Evolutionary conservation across 2,113 vertebrate species (phyloP), one percentile per base, ranked within the genome.

Genomic region (Equus quagga): DNA sequence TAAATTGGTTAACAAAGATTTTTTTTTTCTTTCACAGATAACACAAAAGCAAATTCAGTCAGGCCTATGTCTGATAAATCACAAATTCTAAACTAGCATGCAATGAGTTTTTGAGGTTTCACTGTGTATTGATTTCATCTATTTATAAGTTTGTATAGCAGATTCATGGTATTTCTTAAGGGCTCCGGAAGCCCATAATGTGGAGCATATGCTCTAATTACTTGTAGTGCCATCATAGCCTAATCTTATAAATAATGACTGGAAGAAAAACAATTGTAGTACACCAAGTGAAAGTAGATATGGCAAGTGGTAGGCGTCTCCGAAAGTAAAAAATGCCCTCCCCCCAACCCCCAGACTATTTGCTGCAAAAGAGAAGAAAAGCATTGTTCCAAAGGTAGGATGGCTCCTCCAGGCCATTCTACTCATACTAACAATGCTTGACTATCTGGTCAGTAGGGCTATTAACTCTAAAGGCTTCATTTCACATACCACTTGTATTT

Each of bases 401-500:
- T 15, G 46, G 11, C 7, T 6, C n/a, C 79, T 91, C 31, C 3
- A 46, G 84, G 56, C 84, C 3, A 10, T 54, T 41, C 31, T 5
- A 79, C 75, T 95, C 65, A 73, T n/a, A 13, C n/a, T 85, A 78
- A 85, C 15, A 0, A 9, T 64, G 46, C 94, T 93, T 94, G 60
- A 49, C 60, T 76, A 0, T 83, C 96, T 93, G 93, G 73, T 93
- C 79, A 96, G 78, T 56, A 87, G 86, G 58, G 1, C 36, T 95
- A 3, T 95, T 80, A 93, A 96, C 56, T 95, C 96, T 65, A 41
- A 91, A 89, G 51, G 58, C 85, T 94, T 96, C 64, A 79, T 96
- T 97, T 97, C 89, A 84, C 91, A 94, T 60, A 89, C 58, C 44
- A 56, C 89, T 95, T 96, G 26, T 93, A 96, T 97, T 97, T 97